phyloP scores from a whole-genome alignment of 2,113 vertebrate genomes.

The Nesogale talazaci region DNA sequence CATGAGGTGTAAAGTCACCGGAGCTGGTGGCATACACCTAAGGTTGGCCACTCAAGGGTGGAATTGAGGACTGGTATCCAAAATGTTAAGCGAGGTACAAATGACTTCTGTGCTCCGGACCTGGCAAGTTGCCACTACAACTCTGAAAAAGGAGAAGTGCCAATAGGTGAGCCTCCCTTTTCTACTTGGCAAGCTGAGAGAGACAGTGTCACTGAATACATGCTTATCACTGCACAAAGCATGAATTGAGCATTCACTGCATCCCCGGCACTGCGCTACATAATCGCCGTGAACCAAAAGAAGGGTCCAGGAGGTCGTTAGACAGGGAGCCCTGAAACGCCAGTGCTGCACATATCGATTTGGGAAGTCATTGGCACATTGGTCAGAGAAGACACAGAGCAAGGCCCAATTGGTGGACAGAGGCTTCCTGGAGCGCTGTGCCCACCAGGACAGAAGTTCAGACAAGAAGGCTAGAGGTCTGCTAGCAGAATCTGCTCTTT shows the following conservation, averaged over 20 bases:
- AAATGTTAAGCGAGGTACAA: constrained; percentile 74
- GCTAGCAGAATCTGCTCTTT: background rate
- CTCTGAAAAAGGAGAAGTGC: constrained; percentile 64
- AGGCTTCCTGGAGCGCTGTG: background rate
- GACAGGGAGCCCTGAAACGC: background rate
- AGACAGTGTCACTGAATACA: constrained; percentile 22
- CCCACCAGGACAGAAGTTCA: background rate
- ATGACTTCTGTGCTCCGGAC: constrained; percentile 65
- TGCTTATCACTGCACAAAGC: background rate
- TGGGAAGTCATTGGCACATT: background rate
- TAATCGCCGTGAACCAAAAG: too few relatives aligned
- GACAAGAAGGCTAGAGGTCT: constrained; percentile 1
- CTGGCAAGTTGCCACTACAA: constrained; percentile 62
- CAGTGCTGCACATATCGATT: background rate
- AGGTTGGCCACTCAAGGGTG: constrained; percentile 78
- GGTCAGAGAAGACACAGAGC: constrained; percentile 7
- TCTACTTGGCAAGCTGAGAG: constrained; percentile 54
- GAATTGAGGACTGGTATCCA: constrained; percentile 74
- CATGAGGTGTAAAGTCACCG: constrained; percentile 74
- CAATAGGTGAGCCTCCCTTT: constrained; percentile 59
- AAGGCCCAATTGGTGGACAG: background rate
- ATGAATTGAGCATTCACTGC: background rate
- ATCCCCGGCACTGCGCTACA: background rate
- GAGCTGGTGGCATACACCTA: constrained; percentile 72
- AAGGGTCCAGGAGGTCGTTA: background rate